A percentile compares a stretch with the other conserved stretches of the same genome.
These are phyloP conservation scores for Acanthaster planci DNA, from an alignment of 35 echinoderm and acorn worm genomes.

Conservation along the genomic window DNA sequence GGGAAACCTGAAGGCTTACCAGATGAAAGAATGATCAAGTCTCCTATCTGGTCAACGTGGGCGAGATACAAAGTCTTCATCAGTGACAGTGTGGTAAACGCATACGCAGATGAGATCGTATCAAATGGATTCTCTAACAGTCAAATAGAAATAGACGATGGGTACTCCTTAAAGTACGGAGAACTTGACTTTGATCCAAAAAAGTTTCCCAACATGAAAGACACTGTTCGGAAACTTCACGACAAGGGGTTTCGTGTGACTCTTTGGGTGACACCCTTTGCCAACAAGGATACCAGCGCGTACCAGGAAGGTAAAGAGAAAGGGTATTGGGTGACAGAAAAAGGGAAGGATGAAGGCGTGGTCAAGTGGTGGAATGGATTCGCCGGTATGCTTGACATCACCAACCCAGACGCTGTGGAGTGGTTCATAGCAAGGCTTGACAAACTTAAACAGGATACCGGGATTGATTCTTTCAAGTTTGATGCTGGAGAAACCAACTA, in stretches of 20 bases:
- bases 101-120: conserved; percentile 77
- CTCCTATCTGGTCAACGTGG: conserved; percentile 98
- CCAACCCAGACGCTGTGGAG: conserved; percentile 71
- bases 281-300: conserved; percentile 64
- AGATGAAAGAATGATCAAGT: conserved; percentile 84
- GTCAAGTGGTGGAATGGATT: conserved; percentile 82
- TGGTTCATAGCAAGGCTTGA: conserved; percentile 86
- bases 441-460: conserved; percentile 42
- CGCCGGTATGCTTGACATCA: conserved; percentile 88
- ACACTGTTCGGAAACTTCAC: conserved; percentile 72
- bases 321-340: conserved; percentile 80
- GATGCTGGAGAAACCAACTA: conserved; percentile 98
- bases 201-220: conserved; percentile 68
- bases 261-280: conserved; percentile 90
- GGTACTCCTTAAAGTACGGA: conserved; percentile 78
- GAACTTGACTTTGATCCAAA: conserved; percentile 77
- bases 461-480: conserved; percentile 96
- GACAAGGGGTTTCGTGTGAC: conserved; percentile 88
- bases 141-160: conserved; percentile 97
- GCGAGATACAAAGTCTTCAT: conserved; percentile 84
- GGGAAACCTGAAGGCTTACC: conserved; percentile 68
- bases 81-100: conserved; percentile 70
- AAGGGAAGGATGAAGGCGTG: conserved; percentile 41
- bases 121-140: conserved; percentile 90
- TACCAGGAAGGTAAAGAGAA: conserved; percentile 65